Conservation (phyloP, 2,113 vertebrate genomes). For the Thalassarche chlororhynchos region DNA sequence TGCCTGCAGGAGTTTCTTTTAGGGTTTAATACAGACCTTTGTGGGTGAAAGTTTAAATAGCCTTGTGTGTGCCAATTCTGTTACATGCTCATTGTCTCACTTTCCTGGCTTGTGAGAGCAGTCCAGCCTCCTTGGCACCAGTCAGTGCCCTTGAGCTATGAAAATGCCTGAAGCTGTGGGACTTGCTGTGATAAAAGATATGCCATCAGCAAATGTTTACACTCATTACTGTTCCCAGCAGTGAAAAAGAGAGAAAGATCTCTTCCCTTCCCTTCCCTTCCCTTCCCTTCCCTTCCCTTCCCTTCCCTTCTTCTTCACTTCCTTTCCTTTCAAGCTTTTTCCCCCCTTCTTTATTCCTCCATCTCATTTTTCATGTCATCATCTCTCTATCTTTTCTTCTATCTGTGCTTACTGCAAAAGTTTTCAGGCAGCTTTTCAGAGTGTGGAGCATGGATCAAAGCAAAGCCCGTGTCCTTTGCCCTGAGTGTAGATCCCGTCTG, state of each 20-base stretch:
- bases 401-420: neutral
- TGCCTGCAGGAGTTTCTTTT: neutral
- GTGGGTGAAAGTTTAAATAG: neutral
- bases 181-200: conserved; percentile 37
- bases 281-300: neutral
- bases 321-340: neutral
- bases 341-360: neutral
- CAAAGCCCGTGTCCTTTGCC: neutral
- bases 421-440: neutral
- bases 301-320: neutral
- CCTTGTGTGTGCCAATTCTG: neutral
- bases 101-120: neutral
- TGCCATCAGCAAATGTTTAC: conserved; percentile 49
- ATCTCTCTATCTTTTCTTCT: neutral
- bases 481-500: neutral
- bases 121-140: conserved; percentile 10
- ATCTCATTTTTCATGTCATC: neutral
- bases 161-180: conserved; percentile 27
- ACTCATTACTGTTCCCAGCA: conserved; percentile 5
- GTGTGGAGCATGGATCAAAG: neutral
- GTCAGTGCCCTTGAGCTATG: neutral
- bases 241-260: neutral
- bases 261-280: neutral
- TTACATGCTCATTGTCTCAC: neutral
- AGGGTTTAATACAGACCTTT: neutral